Percentiles rank a stretch among this genome's conserved stretches.
Evolutionary conservation across 1,140 invertebrate genomes (phyloP).

Genomic region (Lepidurus couesii): DNA sequence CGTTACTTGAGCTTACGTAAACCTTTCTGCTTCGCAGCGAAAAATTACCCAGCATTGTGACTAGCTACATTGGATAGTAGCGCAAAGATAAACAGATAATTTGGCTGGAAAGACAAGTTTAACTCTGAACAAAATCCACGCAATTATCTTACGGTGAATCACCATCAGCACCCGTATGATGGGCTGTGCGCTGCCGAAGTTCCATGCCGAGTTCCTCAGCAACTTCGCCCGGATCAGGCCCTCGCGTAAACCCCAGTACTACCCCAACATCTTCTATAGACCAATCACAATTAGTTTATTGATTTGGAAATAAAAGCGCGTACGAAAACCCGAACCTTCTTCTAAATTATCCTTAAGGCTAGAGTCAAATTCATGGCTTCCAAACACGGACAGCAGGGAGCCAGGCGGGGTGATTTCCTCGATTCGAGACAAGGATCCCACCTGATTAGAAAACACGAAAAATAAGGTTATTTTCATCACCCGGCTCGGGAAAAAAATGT

Average conservation of each 20-base stretch:
- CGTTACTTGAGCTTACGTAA: not conserved
- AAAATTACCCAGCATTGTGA: not conserved
- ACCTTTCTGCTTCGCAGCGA: not conserved
- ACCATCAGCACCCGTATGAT: not conserved
- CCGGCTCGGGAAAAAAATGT: too few species aligned
- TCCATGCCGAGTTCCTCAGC: not conserved
- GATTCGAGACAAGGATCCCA: slow-evolving; percentile 29
- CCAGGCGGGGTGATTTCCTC: slow-evolving; percentile 17
- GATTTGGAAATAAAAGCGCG: not conserved
- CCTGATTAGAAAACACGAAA: not conserved
- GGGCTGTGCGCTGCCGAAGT: not conserved
- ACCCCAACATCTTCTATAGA: not conserved
- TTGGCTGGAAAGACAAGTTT: not conserved
- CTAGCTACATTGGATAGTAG: slow-evolving; percentile 14
- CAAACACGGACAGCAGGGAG: not conserved
- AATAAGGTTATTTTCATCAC: too few species aligned
- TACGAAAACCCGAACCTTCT: not conserved
- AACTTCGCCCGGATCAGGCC: not conserved
- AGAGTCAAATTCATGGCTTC: not conserved
- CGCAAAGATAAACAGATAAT: not conserved
- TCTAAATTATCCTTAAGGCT: not conserved
- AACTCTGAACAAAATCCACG: too few species aligned
- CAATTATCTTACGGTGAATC: not conserved
- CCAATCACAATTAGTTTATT: not conserved
- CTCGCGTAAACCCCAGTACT: not conserved